phyloP scores from a whole-genome alignment of 2,113 vertebrate genomes.

The Platysternon megacephalum region DNA sequence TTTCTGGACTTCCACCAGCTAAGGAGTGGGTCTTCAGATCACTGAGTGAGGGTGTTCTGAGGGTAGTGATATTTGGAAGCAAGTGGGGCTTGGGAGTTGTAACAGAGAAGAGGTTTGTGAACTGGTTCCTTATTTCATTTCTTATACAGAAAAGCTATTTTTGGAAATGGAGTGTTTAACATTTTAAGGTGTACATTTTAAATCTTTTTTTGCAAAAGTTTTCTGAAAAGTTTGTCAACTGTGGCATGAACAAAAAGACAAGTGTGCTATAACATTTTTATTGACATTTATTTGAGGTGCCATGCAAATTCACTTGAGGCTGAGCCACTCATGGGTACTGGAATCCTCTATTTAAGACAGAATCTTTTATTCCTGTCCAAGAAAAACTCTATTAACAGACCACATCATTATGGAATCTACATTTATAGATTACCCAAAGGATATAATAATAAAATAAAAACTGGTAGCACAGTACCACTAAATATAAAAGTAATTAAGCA shows the following conservation, averaged over 20 bases:
- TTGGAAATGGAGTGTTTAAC: background rate
- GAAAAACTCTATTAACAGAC: background rate
- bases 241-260: background rate
- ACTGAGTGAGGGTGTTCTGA: background rate
- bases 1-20: background rate
- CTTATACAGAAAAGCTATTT: background rate
- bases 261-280: background rate
- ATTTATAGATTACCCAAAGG: background rate
- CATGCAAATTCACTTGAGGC: background rate
- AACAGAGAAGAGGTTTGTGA: background rate
- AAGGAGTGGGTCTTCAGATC: background rate
- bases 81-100: background rate
- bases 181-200: background rate
- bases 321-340: background rate
- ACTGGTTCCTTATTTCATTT: background rate
- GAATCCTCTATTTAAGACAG: background rate
- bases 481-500: background rate
- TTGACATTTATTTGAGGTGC: background rate
- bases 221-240: background rate
- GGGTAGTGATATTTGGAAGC: background rate
- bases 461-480: accelerated
- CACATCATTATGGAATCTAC: background rate
- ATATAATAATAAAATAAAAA: background rate
- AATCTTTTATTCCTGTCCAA: background rate
- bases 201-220: background rate